Evolutionary conservation across 2,797 vertebrate genomes (phyloP).

Genomic region (Manis pentadactyla): DNA sequence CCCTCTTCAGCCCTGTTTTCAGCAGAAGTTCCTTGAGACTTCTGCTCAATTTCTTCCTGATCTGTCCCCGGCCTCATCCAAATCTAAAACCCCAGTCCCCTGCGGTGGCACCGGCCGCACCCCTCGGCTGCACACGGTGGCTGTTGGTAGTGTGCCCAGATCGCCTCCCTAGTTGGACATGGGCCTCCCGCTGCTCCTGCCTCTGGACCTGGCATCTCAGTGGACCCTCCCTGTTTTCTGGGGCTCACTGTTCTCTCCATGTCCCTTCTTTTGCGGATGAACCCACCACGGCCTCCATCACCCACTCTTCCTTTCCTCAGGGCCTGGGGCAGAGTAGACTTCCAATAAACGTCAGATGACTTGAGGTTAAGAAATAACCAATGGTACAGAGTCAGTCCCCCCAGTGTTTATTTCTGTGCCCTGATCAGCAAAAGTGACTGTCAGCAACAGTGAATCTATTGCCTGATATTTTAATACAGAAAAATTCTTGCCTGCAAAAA

Average conservation of each 20-base stretch:
- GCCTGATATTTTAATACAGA: background rate
- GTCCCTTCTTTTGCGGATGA: background rate
- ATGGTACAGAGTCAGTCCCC: background rate
- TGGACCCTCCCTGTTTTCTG: background rate
- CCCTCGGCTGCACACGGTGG: fast-evolving
- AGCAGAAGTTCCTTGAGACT: background rate
- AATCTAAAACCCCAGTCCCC: background rate
- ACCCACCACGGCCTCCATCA: background rate
- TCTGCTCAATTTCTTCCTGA: background rate
- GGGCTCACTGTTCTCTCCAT: background rate
- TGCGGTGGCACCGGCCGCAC: fast-evolving
- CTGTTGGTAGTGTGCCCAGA: too few relatives aligned
- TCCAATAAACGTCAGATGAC: fast-evolving
- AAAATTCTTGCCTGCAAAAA: background rate
- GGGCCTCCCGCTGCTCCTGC: background rate
- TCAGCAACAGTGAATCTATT: background rate
- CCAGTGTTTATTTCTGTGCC: background rate
- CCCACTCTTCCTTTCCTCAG: background rate
- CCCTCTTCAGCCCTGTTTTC: background rate
- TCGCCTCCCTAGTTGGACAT: fast-evolving
- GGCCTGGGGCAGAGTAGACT: background rate
- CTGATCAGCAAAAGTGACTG: background rate
- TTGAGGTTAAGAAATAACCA: background rate
- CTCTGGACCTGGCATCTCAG: background rate
- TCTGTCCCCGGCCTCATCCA: background rate